Base-by-base conservation (phyloP, 1,140 invertebrate species). In the Triops cancriformis region DNA sequence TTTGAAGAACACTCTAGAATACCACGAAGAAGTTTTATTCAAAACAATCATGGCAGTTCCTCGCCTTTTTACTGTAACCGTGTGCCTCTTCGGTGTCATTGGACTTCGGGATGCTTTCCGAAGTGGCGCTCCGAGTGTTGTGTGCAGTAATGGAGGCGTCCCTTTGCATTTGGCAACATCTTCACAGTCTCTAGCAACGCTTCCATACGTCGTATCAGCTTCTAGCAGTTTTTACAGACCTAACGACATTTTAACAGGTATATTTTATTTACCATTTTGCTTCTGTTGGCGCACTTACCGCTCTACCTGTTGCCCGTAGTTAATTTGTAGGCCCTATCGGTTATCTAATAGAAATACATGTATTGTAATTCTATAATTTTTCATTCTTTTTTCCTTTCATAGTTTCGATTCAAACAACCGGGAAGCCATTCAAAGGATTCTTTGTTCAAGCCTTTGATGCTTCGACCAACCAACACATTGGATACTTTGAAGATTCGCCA, bases 221-320 rank as follows among this genome's bases (percentile, higher is more conserved):
- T 90, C 89, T 11, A 85, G 87, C 7, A 84, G 87, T 43, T 81
- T 84, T 37, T 92, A 90, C 81, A 84, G 86, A 79, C 91, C 91
- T n/a, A 90, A 90, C 73, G 84, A 89, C 26, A 86, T 89, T 81
- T 88, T 92, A 75, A 88, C 87, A 83, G 89, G 90, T 90, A 84
- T 6, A 14, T 64, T 23, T n/a, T n/a, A 64, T 23, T 64, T 18
- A 10, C n/a, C 0, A 14, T n/a, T 18, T n/a, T 64, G 0, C 14
- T 37, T 37, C 7, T 37, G 2, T 37, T 37, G 2, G 2, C 7
- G 2, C 7, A 37, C 31, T 37, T 37, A 4, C 7, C 31, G 31
- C 31, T 7, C 7, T 37, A 2, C 31, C 7, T 37, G 31, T 37
- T 37, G 31, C 31, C n/a, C 43, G 4, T 45, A 45, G 43, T 45